Conservation (phyloP, 2,888 invertebrate genomes). For the Pyrocoelia pectoralis region DNA sequence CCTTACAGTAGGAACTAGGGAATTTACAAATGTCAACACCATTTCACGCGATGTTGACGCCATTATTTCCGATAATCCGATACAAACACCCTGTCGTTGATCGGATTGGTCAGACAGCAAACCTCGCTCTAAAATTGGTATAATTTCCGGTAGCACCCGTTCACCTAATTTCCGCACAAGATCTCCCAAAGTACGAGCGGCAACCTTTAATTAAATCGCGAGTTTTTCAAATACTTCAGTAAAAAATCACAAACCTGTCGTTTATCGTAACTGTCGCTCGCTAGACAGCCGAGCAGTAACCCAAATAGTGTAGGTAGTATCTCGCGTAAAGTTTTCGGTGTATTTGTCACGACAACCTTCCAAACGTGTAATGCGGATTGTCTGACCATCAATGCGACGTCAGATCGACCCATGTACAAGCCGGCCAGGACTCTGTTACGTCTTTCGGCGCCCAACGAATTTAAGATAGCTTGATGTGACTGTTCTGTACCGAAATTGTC, state of each 20-base stretch:
- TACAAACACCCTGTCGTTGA: constrained; percentile 99
- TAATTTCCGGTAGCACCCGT: constrained; percentile 95
- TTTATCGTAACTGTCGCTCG: constrained; percentile 96
- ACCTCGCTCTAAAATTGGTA: constrained; percentile 95
- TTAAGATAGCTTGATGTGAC: constrained; percentile 90
- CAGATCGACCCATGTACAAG: constrained; percentile 96
- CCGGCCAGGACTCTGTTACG: constrained; percentile 93
- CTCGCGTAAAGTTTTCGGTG: constrained; percentile 94
- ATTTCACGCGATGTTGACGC: constrained; percentile 94
- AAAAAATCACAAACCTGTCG: constrained; percentile 69
- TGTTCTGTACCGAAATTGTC: constrained; percentile 99
- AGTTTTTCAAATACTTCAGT: neutral
- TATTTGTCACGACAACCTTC: constrained; percentile 99
- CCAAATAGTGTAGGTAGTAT: constrained; percentile 95
- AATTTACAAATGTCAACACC: constrained; percentile 89
- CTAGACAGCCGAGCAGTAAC: constrained; percentile 90
- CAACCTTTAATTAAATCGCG: constrained; percentile 70
- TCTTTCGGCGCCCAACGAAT: constrained; percentile 86
- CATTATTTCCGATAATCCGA: constrained; percentile 98
- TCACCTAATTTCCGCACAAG: constrained; percentile 97
- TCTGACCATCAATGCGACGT: constrained; percentile 95
- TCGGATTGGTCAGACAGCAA: constrained; percentile 90
- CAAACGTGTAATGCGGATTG: constrained; percentile 98
- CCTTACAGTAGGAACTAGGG: constrained; percentile 92
- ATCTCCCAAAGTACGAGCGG: constrained; percentile 95